A percentile compares a stretch with the other conserved stretches of the same genome.
Conservation (phyloP, 2,888 invertebrate genomes). For the Caenorhabditis parvicauda region DNA sequence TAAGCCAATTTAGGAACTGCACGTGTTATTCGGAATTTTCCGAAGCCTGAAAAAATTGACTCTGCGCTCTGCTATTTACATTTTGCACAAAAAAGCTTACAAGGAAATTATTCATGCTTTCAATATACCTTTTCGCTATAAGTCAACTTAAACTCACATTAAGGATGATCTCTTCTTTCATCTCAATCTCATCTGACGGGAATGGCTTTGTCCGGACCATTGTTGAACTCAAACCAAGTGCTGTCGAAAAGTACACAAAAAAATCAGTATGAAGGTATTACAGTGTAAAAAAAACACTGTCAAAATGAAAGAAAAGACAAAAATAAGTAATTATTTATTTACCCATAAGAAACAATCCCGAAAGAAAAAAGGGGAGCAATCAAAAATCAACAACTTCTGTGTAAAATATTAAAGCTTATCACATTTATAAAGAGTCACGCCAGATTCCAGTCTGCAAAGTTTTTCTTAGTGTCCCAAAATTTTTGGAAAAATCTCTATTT, state of each 20-base stretch:
- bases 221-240: slow-evolving; percentile 2
- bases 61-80: background rate
- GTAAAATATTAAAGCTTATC: no score
- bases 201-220: slow-evolving; percentile 10
- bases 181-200: slow-evolving; percentile 33
- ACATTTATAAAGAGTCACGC: no score
- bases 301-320: slow-evolving; percentile 3
- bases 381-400: slow-evolving; percentile 4
- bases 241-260: slow-evolving; percentile 4
- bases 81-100: slow-evolving; percentile 3
- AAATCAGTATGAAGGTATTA: background rate
- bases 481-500: no score
- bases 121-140: no score
- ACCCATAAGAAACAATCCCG: background rate
- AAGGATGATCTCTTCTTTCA: slow-evolving; percentile 46
- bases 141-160: no score
- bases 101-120: no score
- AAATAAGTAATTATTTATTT: background rate
- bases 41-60: no score
- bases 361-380: background rate
- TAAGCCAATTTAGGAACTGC: no score
- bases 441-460: no score
- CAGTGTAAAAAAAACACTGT: background rate
- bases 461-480: no score
- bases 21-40: no score